Percentiles rank a stretch among this genome's conserved stretches.
These are phyloP conservation scores for Ephestia elutella DNA, from an alignment of 1,140 invertebrate species.

Conservation along the genomic window DNA sequence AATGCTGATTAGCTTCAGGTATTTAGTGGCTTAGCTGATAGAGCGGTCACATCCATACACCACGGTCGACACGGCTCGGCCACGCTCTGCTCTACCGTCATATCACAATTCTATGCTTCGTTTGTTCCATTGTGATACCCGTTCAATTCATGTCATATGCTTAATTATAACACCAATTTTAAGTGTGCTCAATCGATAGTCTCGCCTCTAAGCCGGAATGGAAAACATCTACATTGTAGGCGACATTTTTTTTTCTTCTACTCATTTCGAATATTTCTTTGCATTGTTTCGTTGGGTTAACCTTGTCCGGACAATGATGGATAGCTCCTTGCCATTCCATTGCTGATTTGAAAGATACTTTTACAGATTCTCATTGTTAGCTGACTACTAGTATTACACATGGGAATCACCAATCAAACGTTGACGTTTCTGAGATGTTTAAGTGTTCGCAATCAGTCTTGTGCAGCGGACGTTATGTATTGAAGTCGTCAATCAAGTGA, in stretches of 20 bases:
- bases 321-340: slow-evolving; percentile 37
- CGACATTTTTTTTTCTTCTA: slow-evolving; percentile 17
- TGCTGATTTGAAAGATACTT: slow-evolving; percentile 32
- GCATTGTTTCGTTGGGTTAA: slow-evolving; percentile 33
- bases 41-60: slow-evolving; percentile 66
- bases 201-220: slow-evolving; percentile 30
- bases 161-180: slow-evolving; percentile 64
- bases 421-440: slow-evolving; percentile 62
- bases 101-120: slow-evolving; percentile 68
- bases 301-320: slow-evolving; percentile 58
- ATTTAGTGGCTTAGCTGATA: slow-evolving; percentile 59
- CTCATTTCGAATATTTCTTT: slow-evolving; percentile 18
- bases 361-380: slow-evolving; percentile 39
- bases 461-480: slow-evolving; percentile 39
- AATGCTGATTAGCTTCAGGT: slow-evolving; percentile 72
- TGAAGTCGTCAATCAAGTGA: slow-evolving; percentile 62
- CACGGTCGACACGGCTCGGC: slow-evolving; percentile 50
- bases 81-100: slow-evolving; percentile 42
- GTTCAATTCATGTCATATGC: slow-evolving; percentile 68
- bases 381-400: slow-evolving; percentile 71
- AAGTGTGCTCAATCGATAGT: slow-evolving; percentile 53
- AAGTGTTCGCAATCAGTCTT: slow-evolving; percentile 57
- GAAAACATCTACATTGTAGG: slow-evolving; percentile 16
- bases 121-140: slow-evolving; percentile 62
- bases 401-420: slow-evolving; percentile 70